A percentile compares a stretch with the other conserved stretches of the same genome.
phyloP scores from a whole-genome alignment of 2,888 invertebrate genomes.

The Vesta saturnalis region DNA sequence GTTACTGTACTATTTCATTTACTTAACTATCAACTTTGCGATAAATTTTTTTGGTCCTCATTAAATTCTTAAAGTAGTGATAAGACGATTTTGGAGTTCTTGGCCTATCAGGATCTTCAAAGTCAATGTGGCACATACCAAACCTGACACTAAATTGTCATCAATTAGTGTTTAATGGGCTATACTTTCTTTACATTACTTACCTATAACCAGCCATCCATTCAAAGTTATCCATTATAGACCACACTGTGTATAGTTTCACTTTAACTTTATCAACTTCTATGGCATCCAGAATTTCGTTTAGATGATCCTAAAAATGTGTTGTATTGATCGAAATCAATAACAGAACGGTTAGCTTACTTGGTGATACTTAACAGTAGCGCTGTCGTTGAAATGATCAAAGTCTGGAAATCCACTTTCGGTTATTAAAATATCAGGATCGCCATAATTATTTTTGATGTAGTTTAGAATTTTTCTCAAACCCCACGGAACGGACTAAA shows the following conservation, averaged over 20 bases:
- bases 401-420: slow-evolving; percentile 67
- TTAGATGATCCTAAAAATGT: slow-evolving; percentile 47
- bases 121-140: too few relatives aligned
- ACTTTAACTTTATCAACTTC: slow-evolving; percentile 62
- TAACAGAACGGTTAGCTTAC: neutral
- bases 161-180: too few relatives aligned
- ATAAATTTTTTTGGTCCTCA: too few relatives aligned
- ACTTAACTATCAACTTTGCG: too few relatives aligned
- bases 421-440: slow-evolving; percentile 67
- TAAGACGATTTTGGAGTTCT: too few relatives aligned
- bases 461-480: slow-evolving; percentile 71
- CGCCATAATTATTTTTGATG: slow-evolving; percentile 68
- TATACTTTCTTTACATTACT: too few relatives aligned
- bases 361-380: neutral
- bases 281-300: slow-evolving; percentile 46
- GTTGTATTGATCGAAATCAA: neutral
- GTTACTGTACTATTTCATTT: too few relatives aligned
- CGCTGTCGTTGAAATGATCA: too few relatives aligned
- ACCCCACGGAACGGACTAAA: slow-evolving; percentile 66
- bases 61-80: too few relatives aligned
- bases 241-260: slow-evolving; percentile 70
- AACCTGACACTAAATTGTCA: too few relatives aligned
- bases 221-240: slow-evolving; percentile 72
- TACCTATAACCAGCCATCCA: slow-evolving; percentile 67
- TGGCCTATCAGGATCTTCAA: too few relatives aligned